phyloP scores from a whole-genome alignment of 2,113 vertebrate species.

The Rhinichthys klamathensis region DNA sequence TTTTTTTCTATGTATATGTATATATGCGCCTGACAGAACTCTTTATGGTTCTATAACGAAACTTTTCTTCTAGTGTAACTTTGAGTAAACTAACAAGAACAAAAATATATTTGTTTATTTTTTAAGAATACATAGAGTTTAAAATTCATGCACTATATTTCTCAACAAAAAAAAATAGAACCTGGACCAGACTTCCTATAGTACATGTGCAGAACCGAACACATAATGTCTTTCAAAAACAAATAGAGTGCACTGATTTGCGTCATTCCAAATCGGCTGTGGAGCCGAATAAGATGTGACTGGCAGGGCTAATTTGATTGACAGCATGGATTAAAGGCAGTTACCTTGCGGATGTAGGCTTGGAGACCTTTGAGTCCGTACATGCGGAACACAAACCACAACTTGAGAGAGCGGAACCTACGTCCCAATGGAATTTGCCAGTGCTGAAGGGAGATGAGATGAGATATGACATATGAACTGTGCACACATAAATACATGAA shows the following conservation, averaged over 20 bases:
- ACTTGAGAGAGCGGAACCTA: slow-evolving; percentile 92
- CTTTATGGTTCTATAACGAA: too few species aligned
- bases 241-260: neutral
- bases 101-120: too few species aligned
- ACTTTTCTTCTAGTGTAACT: too few species aligned
- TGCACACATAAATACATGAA: neutral
- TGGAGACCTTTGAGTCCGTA: slow-evolving; percentile 89
- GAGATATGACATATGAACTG: slow-evolving; percentile 35
- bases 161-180: neutral
- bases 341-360: slow-evolving; percentile 88
- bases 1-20: too few species aligned
- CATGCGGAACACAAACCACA: slow-evolving; percentile 96
- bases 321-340: slow-evolving; percentile 46
- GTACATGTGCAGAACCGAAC: neutral
- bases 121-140: neutral
- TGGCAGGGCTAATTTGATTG: slow-evolving; percentile 69
- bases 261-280: neutral
- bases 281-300: slow-evolving; percentile 38
- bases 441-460: slow-evolving; percentile 77
- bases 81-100: neutral
- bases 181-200: neutral
- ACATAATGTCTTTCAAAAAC: neutral
- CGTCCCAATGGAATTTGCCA: slow-evolving; percentile 96
- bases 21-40: too few species aligned
- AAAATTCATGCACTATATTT: neutral